A percentile compares a stretch with the other conserved stretches of the same genome.
Evolutionary conservation across 2,888 invertebrate species (phyloP).

Genomic region (Anthophora plumipes): DNA sequence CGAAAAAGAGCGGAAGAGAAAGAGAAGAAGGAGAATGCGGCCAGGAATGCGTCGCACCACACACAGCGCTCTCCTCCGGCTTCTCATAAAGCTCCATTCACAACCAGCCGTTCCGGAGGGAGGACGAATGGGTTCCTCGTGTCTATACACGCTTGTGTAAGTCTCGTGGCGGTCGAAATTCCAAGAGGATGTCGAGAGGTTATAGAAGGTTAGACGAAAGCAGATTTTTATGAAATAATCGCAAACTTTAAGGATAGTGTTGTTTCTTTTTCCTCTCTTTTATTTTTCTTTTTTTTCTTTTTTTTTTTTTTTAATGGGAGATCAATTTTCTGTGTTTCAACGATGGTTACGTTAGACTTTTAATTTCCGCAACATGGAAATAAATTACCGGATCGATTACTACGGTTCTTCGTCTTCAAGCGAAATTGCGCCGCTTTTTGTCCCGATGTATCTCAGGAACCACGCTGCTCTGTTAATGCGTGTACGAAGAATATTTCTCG

Average conservation of each 20-base stretch:
- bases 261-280: too few relatives aligned
- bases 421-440: conserved; percentile 12
- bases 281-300: too few relatives aligned
- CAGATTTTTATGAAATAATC: too few relatives aligned
- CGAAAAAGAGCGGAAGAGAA: conserved; percentile 55
- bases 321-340: not conserved
- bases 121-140: not conserved
- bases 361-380: conserved; percentile 33
- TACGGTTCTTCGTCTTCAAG: conserved; percentile 12
- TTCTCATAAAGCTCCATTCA: conserved; percentile 69
- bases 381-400: conserved; percentile 18
- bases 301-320: not conserved
- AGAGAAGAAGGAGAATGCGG: conserved; percentile 66
- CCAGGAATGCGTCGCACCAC: conserved; percentile 73
- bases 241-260: too few relatives aligned
- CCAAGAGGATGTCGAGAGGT: not conserved
- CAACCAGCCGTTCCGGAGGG: conserved; percentile 33
- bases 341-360: not conserved
- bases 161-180: conserved; percentile 27
- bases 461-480: not conserved
- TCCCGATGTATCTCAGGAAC: too few relatives aligned
- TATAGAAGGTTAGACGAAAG: too few relatives aligned
- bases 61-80: conserved; percentile 66
- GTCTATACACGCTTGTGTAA: too few relatives aligned
- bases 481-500: not conserved